Base-by-base conservation (phyloP, 2,113 vertebrate species). In the Theristicus caerulescens region DNA sequence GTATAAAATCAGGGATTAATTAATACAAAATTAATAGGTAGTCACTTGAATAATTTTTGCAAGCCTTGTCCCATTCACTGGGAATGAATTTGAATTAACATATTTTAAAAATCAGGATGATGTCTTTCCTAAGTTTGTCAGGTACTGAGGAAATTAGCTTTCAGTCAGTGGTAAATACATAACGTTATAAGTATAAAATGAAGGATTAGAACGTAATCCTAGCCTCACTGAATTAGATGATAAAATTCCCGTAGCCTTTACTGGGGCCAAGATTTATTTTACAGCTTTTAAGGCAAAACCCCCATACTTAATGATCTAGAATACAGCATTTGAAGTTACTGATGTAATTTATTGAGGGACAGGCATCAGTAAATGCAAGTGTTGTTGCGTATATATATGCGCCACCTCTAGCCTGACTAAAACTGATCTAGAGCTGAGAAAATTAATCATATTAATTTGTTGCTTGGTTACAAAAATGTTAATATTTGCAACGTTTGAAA, bases 351-450 rank as follows among this genome's bases (percentile, higher is more conserved):
- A 88, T 76, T 91, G 92, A 95, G 90, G 89, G 93, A 93, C 88
- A 97, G 97, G 94, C 97, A 97, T 98, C 96, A 97, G 86, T 96
- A 97, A 97, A 95, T 67, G 86, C 96, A 86, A 88, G 67, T 95
- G 85, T 85, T 36, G 11, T 78, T 85, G 93, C 82, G 6, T 90
- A 78, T 62, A 6, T 96, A 19, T 89, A 61, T 96, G 80, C 51
- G 42, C 87, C 66, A 96, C 72, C 49, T 72, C 87, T 96, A 92
- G 79, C 93, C 93, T 96, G 78, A 94, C 55, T 86, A 77, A 96
- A 94, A 95, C 84, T 96, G 70, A 49, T 92, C 70, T 90, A 92
- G 95, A 96, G 80, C 61, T 77, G 69, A 95, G 82, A 82, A 95
- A 92, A 77, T 78, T 57, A 62, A 64, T 34, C 24, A 55, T 46